phyloP scores from a whole-genome alignment of 2,797 vertebrate genomes.

The Macropodus opercularis region DNA sequence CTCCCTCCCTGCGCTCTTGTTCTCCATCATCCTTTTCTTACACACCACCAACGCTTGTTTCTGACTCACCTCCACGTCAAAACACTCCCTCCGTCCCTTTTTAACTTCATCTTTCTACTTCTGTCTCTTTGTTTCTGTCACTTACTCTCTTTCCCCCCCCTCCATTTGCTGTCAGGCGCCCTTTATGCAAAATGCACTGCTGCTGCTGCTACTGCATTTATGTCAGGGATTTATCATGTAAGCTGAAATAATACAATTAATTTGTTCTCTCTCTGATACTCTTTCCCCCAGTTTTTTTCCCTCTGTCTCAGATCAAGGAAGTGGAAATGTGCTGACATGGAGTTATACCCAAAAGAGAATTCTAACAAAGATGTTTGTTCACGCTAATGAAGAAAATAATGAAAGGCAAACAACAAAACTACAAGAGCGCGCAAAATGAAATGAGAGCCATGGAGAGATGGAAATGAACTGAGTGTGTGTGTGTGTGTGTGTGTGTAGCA shows the following conservation, averaged over 20 bases:
- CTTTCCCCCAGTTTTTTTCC: slow-evolving; percentile 53
- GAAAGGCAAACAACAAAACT: slow-evolving; percentile 81
- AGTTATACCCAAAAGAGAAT: slow-evolving; percentile 78
- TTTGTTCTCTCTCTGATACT: slow-evolving; percentile 65
- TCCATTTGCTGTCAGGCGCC: slow-evolving; percentile 33
- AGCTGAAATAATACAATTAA: slow-evolving; percentile 83
- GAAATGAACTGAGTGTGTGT: slow-evolving; percentile 52
- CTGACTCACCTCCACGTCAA: slow-evolving; percentile 38
- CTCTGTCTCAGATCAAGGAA: slow-evolving; percentile 71
- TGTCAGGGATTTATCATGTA: slow-evolving; percentile 72
- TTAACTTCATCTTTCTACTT: slow-evolving; percentile 40
- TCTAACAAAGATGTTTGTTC: slow-evolving; percentile 81
- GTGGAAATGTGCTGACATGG: slow-evolving; percentile 79
- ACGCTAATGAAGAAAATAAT: slow-evolving; percentile 84
- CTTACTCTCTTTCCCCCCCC: slow-evolving; percentile 37
- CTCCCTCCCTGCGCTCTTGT: slow-evolving; percentile 51
- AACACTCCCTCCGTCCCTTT: slow-evolving; percentile 21
- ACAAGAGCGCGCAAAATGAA: slow-evolving; percentile 56
- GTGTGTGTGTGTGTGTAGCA: slow-evolving; percentile 37
- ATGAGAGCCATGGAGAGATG: slow-evolving; percentile 53
- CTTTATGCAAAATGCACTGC: slow-evolving; percentile 13
- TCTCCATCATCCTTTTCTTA: slow-evolving; percentile 64
- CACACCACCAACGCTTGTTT: slow-evolving; percentile 46
- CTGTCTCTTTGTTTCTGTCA: slow-evolving; percentile 30
- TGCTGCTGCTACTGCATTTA: slow-evolving; percentile 51